phyloP scores from a whole-genome alignment of 2,888 invertebrate genomes.

The Rotaria macrura region DNA sequence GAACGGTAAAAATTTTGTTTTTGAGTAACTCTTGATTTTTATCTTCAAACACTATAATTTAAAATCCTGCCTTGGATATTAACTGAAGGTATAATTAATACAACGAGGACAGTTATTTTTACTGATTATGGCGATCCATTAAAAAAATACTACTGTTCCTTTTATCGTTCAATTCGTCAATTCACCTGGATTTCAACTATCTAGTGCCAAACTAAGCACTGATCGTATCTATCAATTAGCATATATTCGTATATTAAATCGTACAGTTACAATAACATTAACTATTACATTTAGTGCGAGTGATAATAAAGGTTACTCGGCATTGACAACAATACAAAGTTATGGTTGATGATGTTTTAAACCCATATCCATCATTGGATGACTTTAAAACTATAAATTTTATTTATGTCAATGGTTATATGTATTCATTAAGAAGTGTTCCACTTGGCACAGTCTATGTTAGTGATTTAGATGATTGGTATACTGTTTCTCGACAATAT shows the following conservation, averaged over 20 bases:
- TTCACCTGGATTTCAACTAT: neutral
- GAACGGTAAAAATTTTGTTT: neutral
- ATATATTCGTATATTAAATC: neutral
- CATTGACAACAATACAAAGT: neutral
- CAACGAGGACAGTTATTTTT: neutral
- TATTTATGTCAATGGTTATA: neutral
- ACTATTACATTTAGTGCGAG: neutral
- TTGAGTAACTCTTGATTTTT: neutral
- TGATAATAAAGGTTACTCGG: neutral
- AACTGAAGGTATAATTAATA: neutral
- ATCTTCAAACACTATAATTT: neutral
- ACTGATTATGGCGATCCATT: neutral
- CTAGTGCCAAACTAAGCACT: neutral
- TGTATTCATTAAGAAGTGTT: neutral
- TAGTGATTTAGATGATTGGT: constrained; percentile 30
- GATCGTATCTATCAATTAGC: neutral
- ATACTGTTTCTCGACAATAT: neutral
- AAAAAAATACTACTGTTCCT: neutral
- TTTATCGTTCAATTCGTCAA: neutral
- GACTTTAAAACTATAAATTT: neutral
- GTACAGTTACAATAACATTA: neutral
- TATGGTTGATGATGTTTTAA: neutral
- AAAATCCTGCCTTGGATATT: neutral
- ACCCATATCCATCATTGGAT: neutral
- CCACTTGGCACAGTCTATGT: constrained; percentile 26